A percentile compares a stretch with the other conserved stretches of the same genome.
phyloP scores from a whole-genome alignment of 2,888 invertebrate species.

The Nomada hirtipes region DNA sequence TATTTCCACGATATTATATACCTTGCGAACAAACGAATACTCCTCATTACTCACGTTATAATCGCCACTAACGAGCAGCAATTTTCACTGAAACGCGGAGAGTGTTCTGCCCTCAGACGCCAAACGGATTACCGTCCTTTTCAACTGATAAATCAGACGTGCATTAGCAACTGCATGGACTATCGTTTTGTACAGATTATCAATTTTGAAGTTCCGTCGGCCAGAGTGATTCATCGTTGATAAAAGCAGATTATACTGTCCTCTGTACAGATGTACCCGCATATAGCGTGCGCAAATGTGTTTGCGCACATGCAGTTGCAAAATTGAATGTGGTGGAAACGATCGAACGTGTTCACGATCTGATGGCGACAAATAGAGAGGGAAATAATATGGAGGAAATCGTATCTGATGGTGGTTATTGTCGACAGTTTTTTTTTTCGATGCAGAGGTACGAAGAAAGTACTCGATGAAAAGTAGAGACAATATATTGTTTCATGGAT shows the following conservation, averaged over 20 bases:
- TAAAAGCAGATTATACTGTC: conserved; percentile 1
- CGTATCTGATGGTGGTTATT: no score
- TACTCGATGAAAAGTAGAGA: no score
- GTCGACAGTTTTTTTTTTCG: no score
- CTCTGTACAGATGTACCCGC: neutral
- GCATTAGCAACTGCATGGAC: conserved; percentile 5
- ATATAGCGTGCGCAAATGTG: neutral
- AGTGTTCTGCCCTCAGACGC: conserved; percentile 8
- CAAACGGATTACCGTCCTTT: conserved; percentile 17
- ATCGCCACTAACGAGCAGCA: conserved; percentile 25
- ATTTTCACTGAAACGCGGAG: conserved; percentile 32
- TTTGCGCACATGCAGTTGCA: neutral
- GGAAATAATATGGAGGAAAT: neutral
- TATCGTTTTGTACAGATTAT: conserved; percentile 14
- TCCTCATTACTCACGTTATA: conserved; percentile 25
- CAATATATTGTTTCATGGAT: no score
- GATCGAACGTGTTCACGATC: neutral
- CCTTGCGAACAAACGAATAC: conserved; percentile 18
- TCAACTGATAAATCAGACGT: conserved; percentile 10
- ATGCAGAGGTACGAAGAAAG: no score
- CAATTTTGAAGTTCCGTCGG: neutral
- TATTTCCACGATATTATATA: neutral
- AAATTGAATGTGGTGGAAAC: neutral
- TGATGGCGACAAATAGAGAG: neutral
- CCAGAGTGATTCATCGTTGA: neutral